Base-by-base conservation (phyloP, 2,888 invertebrate genomes). In the Dromius quadrimaculatus region DNA sequence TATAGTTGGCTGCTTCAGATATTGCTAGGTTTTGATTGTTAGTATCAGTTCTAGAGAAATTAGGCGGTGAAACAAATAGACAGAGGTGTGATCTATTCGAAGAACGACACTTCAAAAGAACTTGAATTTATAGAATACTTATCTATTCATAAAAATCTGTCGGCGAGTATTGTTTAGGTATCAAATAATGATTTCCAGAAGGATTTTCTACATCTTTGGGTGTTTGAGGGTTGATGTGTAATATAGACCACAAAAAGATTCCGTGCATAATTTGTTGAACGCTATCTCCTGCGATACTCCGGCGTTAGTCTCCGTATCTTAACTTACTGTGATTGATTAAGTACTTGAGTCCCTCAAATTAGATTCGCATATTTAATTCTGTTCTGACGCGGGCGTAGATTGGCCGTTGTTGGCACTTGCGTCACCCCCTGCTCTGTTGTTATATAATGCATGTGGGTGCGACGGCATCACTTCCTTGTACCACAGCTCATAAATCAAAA, bases 331-430 rank as follows among this genome's bases (percentile, higher is more conserved):
- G 82, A 82, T 82, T 82, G 82, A 82, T 82, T 81, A 81, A 81
- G 79, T 79, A 77, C 79, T 80, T 79, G 79, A 79, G 79, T 78
- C 80, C 79, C 78, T 76, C 76, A 79, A 80, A 81, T 81, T 80
- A 80, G 79, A 81, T 79, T 81, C 81, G 81, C 81, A 81, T 81
- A 81, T 81, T 81, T 82, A 81, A 81, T 81, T 81, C 79, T 76
- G 75, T 76, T 74, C 73, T 75, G 74, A 76, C 73, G 76, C 22
- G 22, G 74, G 75, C 74, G 74, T 74, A 76, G 76, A 76, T 77
- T 76, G 75, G 65, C 73, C 70, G 72, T 20, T 28, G 45, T 32
- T 59, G 38, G 4, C 41, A 11, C 22, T 64, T 68, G 71, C 11
- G 47, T 65, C 50, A 11, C 63, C 63, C 61, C 74, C 50, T 19